These are phyloP conservation scores for Trematomus bernacchii DNA, from an alignment of 2,797 vertebrate genomes.

Conservation along the genomic window DNA sequence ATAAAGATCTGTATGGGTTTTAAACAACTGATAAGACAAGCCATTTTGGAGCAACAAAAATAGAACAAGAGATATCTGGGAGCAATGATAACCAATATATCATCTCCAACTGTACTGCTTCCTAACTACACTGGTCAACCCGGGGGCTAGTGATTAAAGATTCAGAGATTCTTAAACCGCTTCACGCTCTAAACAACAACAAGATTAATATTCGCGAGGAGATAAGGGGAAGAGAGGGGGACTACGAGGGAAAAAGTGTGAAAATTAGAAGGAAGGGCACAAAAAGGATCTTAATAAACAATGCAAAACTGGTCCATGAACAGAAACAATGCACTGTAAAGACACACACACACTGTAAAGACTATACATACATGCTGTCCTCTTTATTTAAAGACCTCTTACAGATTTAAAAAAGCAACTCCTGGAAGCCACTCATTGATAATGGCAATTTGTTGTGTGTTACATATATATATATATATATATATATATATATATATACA, in stretches of 20 bases:
- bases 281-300: conserved; percentile 59
- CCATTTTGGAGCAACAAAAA: conserved; percentile 70
- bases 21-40: conserved; percentile 72
- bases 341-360: conserved; percentile 21
- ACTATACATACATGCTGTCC: conserved; percentile 50
- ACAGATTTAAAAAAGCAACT: conserved; percentile 39
- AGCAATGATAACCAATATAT: conserved; percentile 71
- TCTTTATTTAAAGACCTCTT: conserved; percentile 73
- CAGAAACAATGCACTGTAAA: conserved; percentile 23
- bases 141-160: conserved; percentile 80
- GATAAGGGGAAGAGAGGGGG: conserved; percentile 54
- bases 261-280: conserved; percentile 32
- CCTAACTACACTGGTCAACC: conserved; percentile 78
- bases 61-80: conserved; percentile 77
- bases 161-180: conserved; percentile 75
- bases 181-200: conserved; percentile 81
- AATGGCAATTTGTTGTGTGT: conserved; percentile 64
- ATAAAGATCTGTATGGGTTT: conserved; percentile 65
- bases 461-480: too few species aligned
- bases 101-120: conserved; percentile 58
- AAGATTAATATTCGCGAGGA: conserved; percentile 77
- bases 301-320: conserved; percentile 53
- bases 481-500: too few species aligned
- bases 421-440: conserved; percentile 72
- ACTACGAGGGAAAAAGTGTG: conserved; percentile 51